A percentile compares a stretch with the other conserved stretches of the same genome.
These are phyloP conservation scores for Baryphthengus martii DNA, from an alignment of 2,113 vertebrate species.

Conservation along the genomic window DNA sequence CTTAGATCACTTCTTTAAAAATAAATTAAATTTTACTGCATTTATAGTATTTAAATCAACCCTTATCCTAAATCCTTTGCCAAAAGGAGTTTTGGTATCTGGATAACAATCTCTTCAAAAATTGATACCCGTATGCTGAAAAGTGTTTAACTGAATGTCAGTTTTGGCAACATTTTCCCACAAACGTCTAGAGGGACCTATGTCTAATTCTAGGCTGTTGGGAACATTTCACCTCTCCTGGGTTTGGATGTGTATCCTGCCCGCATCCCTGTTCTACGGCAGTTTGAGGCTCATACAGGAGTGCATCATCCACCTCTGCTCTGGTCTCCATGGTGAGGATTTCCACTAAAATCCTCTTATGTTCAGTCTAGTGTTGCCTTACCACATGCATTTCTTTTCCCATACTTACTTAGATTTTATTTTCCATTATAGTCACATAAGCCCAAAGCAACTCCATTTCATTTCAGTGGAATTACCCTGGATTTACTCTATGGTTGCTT, in stretches of 20 bases:
- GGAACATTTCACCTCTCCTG: neutral
- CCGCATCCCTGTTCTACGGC: neutral
- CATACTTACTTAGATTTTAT: neutral
- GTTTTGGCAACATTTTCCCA: neutral
- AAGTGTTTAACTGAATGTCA: neutral
- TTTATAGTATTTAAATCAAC: neutral
- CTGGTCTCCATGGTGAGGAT: conserved; percentile 1
- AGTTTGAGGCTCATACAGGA: neutral
- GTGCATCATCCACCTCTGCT: neutral
- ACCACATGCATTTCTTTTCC: neutral
- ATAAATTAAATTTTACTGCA: neutral
- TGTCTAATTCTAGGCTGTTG: neutral
- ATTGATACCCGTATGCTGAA: neutral
- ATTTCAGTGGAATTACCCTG: neutral
- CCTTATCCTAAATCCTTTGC: neutral
- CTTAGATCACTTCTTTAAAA: neutral
- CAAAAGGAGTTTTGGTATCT: neutral
- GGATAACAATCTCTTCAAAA: neutral
- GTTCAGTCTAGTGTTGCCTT: neutral
- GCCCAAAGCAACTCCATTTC: neutral
- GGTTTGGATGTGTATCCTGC: neutral
- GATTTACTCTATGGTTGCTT: neutral
- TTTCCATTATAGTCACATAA: neutral
- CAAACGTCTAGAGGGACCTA: neutral
- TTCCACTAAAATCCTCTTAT: neutral